Evolutionary conservation across 2,113 vertebrate genomes (phyloP), one percentile per base, ranked within the genome.

Genomic region (Empidonax alnorum): DNA sequence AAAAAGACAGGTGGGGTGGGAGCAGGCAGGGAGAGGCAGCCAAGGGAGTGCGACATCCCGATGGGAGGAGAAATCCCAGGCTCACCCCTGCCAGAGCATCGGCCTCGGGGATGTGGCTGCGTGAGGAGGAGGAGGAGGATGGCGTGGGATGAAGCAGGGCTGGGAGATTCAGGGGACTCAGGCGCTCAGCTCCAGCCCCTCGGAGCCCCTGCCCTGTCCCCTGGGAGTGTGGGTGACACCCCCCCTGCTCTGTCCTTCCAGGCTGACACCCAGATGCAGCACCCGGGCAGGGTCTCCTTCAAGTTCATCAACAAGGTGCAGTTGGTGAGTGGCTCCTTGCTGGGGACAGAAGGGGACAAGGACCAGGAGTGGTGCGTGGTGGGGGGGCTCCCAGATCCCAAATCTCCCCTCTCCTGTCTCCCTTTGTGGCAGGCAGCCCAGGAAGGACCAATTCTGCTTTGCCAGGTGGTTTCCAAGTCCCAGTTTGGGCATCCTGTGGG

Each of bases 241-340:
- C 41, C 4, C 13, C 80, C 35, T 37, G 69, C 75, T 71, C 35
- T 78, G 89, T 76, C 93, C 82, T 96, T 96, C 66, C 96, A 98
- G 98, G 98, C 98, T 61, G 98, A 98, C 94, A 98, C 97, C 81
- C 98, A 98, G 90, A 98, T 98, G 98, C 94, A 97, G 94, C 97
- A 97, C 7, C 96, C 97, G 0, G 98, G 98, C 89, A 89, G 88
- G 35, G 96, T 97, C 63, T 56, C 93, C 84, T 97, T 97, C 93
- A 59, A 79, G 37, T 98, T 98, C 93, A 98, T 98, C 46, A 59
- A 96, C 67, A 88, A 93, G 93, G 62, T 28, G 21, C 81, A 92
- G 81, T 2, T 98, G 98, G 98, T 98, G 93, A 98, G 98, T 98
- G 68, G 49, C 55, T 46, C 66, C 35, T 76, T 6, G 31, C 44